Evolutionary conservation across 2,797 vertebrate genomes (phyloP), one percentile per base, ranked within the genome.

Genomic region (Sebastes itinus): DNA sequence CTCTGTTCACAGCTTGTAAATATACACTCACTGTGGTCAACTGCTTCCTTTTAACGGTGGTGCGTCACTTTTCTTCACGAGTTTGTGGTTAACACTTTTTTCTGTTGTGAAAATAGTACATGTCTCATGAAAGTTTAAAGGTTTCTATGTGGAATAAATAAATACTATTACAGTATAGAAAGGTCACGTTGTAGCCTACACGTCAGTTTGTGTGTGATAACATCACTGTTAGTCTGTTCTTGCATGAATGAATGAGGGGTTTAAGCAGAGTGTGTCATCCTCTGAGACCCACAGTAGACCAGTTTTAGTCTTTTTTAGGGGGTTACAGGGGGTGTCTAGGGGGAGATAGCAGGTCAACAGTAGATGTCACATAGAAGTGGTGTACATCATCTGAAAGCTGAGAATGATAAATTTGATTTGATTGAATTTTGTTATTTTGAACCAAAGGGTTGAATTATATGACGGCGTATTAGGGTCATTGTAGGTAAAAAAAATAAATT

Each of bases 311-410:
- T 11, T 33, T 11, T 33, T 33, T 33, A 33, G 32, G 32, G 9
- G 32, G 32, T 0, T 0, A 32, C 32, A 10, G 1, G 3, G 32
- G 32, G 9, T 33, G 0, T 33, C 2, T 32, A 8, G 9, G 32
- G 32, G 32, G 32, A 33, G 32, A 10, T 33, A 33, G 9, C 9
- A 33, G 32, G 32, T 33, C 32, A 33, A 33, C 32, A 33, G 32
- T 33, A 33, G 32, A 33, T 33, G 32, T 33, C 32, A 33, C 9
- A 33, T 33, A 33, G 32, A 33, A 33, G 32, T 33, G 32, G 32
- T 33, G 32, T 3, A 33, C 32, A 33, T 33, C 32, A 33, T 33
- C 32, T 33, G 32, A 33, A 33, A 33, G 32, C 32, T 33, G 32
- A 10, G 9, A 33, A 33, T 33, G 9, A 33, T 33, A 33, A 33